These are phyloP conservation scores for Epinephelus cyanopodus DNA, from an alignment of 2,113 vertebrate species.

Conservation along the genomic window DNA sequence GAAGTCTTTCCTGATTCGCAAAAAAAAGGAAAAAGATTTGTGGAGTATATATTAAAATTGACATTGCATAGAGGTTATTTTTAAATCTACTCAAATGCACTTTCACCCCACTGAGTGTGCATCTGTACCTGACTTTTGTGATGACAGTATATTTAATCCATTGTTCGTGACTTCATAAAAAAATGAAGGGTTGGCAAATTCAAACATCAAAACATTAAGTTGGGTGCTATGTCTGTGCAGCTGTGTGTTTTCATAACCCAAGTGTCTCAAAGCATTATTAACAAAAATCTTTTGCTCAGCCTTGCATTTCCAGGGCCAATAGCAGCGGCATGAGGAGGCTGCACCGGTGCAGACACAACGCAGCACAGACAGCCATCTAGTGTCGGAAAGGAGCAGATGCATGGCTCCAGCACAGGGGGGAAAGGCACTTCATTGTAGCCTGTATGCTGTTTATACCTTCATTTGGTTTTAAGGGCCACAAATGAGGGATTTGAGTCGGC, in stretches of 20 bases:
- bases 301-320: constrained; percentile 67
- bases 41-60: constrained; percentile 68
- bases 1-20: constrained; percentile 56
- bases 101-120: constrained; percentile 67
- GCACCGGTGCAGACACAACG: constrained; percentile 6
- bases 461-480: constrained; percentile 55
- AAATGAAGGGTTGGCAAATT: constrained; percentile 72
- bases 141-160: constrained; percentile 78
- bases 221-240: constrained; percentile 76
- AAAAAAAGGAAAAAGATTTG: constrained; percentile 52
- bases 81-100: constrained; percentile 76
- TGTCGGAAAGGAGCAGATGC: constrained; percentile 61
- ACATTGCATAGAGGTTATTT: constrained; percentile 80
- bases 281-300: constrained; percentile 74
- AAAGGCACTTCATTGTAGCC: constrained; percentile 36
- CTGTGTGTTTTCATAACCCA: constrained; percentile 83
- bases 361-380: constrained; percentile 81
- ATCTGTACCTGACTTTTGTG: constrained; percentile 72
- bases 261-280: constrained; percentile 82
- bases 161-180: constrained; percentile 73
- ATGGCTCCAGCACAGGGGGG: not conserved
- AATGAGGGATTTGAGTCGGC: constrained; percentile 38
- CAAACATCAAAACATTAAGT: constrained; percentile 84
- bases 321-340: constrained; percentile 48
- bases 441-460: constrained; percentile 15